These are phyloP conservation scores for mouse (Mus musculus) DNA, from an alignment of 2,113 vertebrate species.

Conservation along the genomic window GRCm39 chr6:17386501-17387000, in stretches of 20 bases:
- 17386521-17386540: constrained; percentile 26
- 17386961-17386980: background rate
- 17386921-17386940: background rate
- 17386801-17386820: constrained; percentile 28
- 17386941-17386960: background rate
- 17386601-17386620: constrained; percentile 5
- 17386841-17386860: background rate
- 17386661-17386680: background rate
- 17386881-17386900: too few species aligned
- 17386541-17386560: background rate
- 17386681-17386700: background rate
- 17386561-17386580: background rate
- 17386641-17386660: background rate
- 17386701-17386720: background rate
- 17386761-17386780: constrained; percentile 1
- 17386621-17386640: constrained; percentile 25
- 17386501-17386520: background rate
- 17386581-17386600: background rate
- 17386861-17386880: background rate
- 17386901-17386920: background rate
- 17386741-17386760: background rate
- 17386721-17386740: background rate
- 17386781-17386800: background rate
- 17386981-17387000: background rate
- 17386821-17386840: background rate